A percentile compares a stretch with the other conserved stretches of the same genome.
phyloP scores from a whole-genome alignment of 1,140 invertebrate genomes.

The Holotrichia oblita region DNA sequence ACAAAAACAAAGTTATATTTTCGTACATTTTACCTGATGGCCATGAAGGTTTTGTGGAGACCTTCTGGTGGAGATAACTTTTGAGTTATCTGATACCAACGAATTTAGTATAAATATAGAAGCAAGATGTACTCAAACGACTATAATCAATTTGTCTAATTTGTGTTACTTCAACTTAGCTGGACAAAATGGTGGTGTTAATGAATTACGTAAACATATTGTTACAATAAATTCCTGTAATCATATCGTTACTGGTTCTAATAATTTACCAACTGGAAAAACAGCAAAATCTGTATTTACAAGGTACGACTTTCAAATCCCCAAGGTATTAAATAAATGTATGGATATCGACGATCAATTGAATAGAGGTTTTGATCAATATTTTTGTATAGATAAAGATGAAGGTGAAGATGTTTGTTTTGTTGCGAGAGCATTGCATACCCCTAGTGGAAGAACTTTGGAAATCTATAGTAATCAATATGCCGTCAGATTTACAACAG shows the following conservation, averaged over 20 bases:
- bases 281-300: slow-evolving; percentile 67
- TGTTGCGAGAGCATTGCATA: slow-evolving; percentile 61
- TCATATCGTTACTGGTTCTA: slow-evolving; percentile 68
- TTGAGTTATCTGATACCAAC: slow-evolving; percentile 68
- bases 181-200: slow-evolving; percentile 65
- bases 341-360: slow-evolving; percentile 57
- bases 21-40: slow-evolving; percentile 66
- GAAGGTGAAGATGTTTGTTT: slow-evolving; percentile 54
- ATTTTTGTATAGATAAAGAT: slow-evolving; percentile 68
- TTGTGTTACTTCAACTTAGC: slow-evolving; percentile 77
- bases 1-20: slow-evolving; percentile 62
- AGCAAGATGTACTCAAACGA: slow-evolving; percentile 68
- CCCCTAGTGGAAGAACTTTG: slow-evolving; percentile 67
- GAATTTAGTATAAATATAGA: slow-evolving; percentile 69
- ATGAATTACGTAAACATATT: slow-evolving; percentile 69
- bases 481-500: slow-evolving; percentile 79
- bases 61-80: slow-evolving; percentile 65
- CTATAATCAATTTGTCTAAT: slow-evolving; percentile 72
- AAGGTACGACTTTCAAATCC: slow-evolving; percentile 68
- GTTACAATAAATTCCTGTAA: slow-evolving; percentile 69
- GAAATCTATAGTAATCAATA: slow-evolving; percentile 76
- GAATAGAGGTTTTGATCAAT: slow-evolving; percentile 72
- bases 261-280: slow-evolving; percentile 73
- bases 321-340: slow-evolving; percentile 61
- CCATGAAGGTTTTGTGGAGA: slow-evolving; percentile 69